phyloP scores from a whole-genome alignment of 2,888 invertebrate genomes.

The Ophraella communa region DNA sequence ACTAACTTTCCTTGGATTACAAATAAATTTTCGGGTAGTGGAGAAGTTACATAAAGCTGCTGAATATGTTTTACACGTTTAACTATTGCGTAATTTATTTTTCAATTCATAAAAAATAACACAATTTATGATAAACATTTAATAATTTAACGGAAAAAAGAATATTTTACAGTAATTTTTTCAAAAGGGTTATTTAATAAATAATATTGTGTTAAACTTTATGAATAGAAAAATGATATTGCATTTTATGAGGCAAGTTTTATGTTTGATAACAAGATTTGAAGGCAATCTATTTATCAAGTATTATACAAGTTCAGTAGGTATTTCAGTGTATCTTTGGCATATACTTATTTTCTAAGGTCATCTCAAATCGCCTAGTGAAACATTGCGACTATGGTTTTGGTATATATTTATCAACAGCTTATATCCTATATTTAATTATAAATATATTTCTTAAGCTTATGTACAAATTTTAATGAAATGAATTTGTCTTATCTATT shows the following conservation, averaged over 20 bases:
- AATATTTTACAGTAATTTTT: no score
- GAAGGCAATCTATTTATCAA: conserved; percentile 40
- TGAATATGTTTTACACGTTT: not conserved
- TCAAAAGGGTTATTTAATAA: not conserved
- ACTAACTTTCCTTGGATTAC: not conserved
- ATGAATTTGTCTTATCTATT: conserved; percentile 16
- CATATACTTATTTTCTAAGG: conserved; percentile 21
- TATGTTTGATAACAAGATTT: conserved; percentile 37
- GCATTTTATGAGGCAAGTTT: conserved; percentile 38
- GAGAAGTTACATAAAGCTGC: conserved; percentile 1
- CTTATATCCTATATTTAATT: conserved; percentile 12
- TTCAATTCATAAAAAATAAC: not conserved
- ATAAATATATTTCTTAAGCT: conserved; percentile 19
- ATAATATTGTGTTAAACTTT: not conserved
- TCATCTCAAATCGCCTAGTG: conserved; percentile 17
- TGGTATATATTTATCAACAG: conserved; percentile 21
- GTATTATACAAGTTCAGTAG: not conserved
- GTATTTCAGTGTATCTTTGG: conserved; percentile 17
- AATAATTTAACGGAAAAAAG: no score
- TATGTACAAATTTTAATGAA: conserved; percentile 22
- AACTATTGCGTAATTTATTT: not conserved
- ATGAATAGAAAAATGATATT: not conserved
- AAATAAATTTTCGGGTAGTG: not conserved
- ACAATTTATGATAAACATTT: not conserved
- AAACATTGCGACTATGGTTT: conserved; percentile 22